Percentiles rank a stretch among this genome's conserved stretches.
These are phyloP conservation scores for Hyposmocoma kahamanoa DNA, from an alignment of 1,140 invertebrate genomes.

Conservation along the genomic window DNA sequence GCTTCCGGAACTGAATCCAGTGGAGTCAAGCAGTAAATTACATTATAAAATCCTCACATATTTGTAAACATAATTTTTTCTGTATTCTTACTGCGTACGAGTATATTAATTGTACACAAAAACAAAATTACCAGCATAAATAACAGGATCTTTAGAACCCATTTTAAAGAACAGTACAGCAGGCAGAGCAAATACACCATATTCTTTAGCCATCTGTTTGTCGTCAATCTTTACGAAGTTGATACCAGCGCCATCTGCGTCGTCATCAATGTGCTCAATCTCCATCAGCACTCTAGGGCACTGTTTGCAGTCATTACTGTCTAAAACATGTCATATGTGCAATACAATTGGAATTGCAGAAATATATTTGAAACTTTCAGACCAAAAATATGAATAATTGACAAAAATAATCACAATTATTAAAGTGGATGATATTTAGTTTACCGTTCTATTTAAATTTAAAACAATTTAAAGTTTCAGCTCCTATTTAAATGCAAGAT, in stretches of 20 bases:
- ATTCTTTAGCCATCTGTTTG: conserved; percentile 88
- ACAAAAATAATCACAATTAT: no score
- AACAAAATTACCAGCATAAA: conserved; percentile 91
- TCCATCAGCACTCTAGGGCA: conserved; percentile 90
- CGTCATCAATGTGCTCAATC: conserved; percentile 95
- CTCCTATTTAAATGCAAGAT: background rate
- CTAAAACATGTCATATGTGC: conserved; percentile 78
- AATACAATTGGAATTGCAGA: conserved; percentile 44
- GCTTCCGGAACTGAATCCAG: no score
- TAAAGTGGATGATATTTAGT: no score
- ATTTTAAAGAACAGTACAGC: conserved; percentile 92
- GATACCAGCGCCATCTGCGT: conserved; percentile 92
- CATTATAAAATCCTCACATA: no score
- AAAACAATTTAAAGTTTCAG: conserved; percentile 4
- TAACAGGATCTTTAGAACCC: conserved; percentile 91
- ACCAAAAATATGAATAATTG: no score
- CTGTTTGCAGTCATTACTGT: conserved; percentile 95
- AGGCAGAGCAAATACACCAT: conserved; percentile 90
- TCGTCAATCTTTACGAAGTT: conserved; percentile 96
- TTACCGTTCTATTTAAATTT: no score
- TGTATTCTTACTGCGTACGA: no score
- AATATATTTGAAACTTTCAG: no score
- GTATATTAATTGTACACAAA: no score
- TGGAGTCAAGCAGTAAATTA: no score
- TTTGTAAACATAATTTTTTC: no score